Conservation (phyloP, 1,140 invertebrate species). For the Pogonomyrmex barbatus region DNA sequence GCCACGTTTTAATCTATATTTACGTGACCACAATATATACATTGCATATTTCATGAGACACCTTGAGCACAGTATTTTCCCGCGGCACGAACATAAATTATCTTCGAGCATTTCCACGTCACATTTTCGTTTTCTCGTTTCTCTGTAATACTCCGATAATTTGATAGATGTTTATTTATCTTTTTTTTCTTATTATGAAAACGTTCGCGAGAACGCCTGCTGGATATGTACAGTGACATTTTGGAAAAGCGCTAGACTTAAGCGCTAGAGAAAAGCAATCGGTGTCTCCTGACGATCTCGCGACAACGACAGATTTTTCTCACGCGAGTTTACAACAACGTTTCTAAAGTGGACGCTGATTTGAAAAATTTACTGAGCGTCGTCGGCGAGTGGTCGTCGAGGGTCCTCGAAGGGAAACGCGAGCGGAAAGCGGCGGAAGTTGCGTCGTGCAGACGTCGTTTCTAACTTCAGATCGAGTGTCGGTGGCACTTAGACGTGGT, state of each 20-base stretch:
- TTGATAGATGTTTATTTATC: neutral
- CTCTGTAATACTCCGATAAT: neutral
- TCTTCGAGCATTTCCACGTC: neutral
- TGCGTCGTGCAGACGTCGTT: conserved; percentile 46
- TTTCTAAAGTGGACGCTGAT: conserved; percentile 53
- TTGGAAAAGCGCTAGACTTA: neutral
- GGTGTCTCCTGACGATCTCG: conserved; percentile 16
- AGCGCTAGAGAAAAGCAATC: conserved; percentile 10
- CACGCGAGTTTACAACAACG: conserved; percentile 13
- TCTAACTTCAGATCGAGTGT: conserved; percentile 62
- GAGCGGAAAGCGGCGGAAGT: conserved; percentile 17
- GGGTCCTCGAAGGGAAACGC: conserved; percentile 32
- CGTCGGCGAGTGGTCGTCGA: conserved; percentile 22
- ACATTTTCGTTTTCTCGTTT: neutral
- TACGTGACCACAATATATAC: conserved; percentile 17
- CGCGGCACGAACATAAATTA: conserved; percentile 16
- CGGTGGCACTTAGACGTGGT: conserved; percentile 66
- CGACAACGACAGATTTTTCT: conserved; percentile 27
- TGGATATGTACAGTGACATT: neutral
- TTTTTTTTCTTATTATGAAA: conserved; percentile 29
- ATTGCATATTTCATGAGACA: conserved; percentile 51
- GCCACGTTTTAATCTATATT: conserved; percentile 44
- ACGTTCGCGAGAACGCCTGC: neutral
- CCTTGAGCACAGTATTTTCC: neutral
- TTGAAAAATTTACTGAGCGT: conserved; percentile 51